Percentiles rank a stretch among this genome's conserved stretches.
Evolutionary conservation across 2,113 vertebrate genomes (phyloP).

Genomic region (Podiceps cristatus): DNA sequence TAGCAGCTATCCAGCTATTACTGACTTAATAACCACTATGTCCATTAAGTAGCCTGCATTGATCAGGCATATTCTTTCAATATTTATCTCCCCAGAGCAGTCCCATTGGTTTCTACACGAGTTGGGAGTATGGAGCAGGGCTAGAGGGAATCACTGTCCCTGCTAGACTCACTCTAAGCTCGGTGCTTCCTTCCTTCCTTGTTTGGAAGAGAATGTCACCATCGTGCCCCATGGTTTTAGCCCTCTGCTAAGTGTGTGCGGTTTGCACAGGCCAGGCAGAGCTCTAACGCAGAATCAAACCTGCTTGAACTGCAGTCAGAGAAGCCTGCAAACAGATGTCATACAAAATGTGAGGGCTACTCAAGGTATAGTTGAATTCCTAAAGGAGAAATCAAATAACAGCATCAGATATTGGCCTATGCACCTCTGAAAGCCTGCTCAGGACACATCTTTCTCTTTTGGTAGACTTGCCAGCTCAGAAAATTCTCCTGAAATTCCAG

Average conservation of each 20-base stretch:
- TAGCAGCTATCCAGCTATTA: background rate
- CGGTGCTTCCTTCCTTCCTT: background rate
- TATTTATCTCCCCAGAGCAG: background rate
- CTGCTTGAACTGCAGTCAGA: background rate
- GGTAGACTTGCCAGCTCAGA: background rate
- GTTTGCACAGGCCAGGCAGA: background rate
- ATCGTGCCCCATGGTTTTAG: background rate
- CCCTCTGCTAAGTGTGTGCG: background rate
- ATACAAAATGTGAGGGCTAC: background rate
- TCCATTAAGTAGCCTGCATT: background rate
- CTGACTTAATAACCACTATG: background rate
- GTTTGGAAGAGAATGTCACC: background rate
- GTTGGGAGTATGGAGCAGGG: background rate
- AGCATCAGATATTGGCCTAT: background rate
- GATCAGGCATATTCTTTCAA: background rate
- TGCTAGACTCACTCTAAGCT: background rate
- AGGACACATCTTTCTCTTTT: accelerated
- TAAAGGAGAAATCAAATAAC: background rate
- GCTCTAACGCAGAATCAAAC: background rate
- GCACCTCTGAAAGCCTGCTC: background rate
- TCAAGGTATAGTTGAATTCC: background rate
- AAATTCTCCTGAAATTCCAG: background rate
- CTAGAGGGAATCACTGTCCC: background rate
- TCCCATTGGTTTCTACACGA: background rate
- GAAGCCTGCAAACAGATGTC: background rate